Base-by-base conservation (phyloP, 2,888 invertebrate species). In the Rhogogaster chlorosoma region DNA sequence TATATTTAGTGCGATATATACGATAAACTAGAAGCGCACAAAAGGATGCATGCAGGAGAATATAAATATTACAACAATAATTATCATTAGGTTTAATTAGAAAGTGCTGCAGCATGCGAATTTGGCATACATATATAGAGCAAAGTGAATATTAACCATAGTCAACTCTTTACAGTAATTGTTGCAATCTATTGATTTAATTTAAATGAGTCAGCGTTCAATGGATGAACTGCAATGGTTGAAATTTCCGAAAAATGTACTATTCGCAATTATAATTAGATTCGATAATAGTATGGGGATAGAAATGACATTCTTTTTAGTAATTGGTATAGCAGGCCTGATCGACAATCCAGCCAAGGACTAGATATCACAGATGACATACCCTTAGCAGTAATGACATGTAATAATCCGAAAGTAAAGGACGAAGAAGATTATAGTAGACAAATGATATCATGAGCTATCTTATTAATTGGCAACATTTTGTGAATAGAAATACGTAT, bases 271-370 rank as follows among this genome's bases (percentile, higher is more conserved):
- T 73, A 73, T 10, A 42, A 73, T 73, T 18, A 42, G 12, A 22
- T 2, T 9, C n/a, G 36, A 36, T 32, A 38, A 9, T 38, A 61
- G 22, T 9, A 53, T 77, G 38, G 32, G 38, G 15, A 61, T 45
- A 12, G 29, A n/a, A 77, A 53, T 49, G 49, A 32, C 49, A 53
- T 77, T 29, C 29, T 77, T 5, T 10, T 77, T 9, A 67, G 67
- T 77, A n/a, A 61, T 80, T 80, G n/a, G 77, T 32, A 10, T n/a
- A 80, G 80, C 22, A 38, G 80, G 64, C 12, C 61, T 61, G 80
- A 80, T 61, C 64, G 61, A 61, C 80, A 36, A 36, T 80, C 26
- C 38, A 38, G 26, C 29, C n/a, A 53, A 77, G 9, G 4, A 45
- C 42, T 42, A 26, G 22, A 73, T 73, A 73, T 18, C 32, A 38